phyloP scores from a whole-genome alignment of 2,113 vertebrate genomes.

The Atlantisia rogersi region DNA sequence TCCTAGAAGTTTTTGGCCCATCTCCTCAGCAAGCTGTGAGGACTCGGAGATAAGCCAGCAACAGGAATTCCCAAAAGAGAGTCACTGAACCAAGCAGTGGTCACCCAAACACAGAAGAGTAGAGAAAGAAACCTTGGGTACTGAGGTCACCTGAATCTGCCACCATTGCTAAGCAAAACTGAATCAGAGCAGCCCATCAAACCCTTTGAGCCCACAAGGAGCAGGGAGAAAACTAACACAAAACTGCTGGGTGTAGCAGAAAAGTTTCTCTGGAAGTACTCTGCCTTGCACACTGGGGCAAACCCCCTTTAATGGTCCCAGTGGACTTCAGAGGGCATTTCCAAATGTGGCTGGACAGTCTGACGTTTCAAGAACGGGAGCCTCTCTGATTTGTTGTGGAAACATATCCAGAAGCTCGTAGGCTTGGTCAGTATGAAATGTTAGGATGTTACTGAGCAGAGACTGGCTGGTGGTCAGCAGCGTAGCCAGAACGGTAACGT shows the following conservation, averaged over 20 bases:
- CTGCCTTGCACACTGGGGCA: background rate
- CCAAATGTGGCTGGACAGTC: background rate
- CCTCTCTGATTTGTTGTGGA: background rate
- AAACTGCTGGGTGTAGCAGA: background rate
- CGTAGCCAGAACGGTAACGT: background rate
- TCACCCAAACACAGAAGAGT: background rate
- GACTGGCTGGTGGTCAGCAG: background rate
- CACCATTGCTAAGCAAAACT: background rate
- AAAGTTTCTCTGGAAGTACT: background rate
- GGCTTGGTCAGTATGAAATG: background rate
- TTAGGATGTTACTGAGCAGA: background rate
- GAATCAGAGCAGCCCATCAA: background rate
- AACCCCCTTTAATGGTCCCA: background rate
- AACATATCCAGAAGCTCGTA: background rate
- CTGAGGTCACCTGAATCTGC: background rate
- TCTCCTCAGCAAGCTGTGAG: background rate
- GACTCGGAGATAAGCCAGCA: background rate
- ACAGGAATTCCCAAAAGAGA: background rate
- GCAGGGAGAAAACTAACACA: rapidly evolving
- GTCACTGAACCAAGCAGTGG: background rate
- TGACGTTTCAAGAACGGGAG: rapidly evolving
- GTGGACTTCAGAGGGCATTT: background rate
- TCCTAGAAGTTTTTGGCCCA: background rate
- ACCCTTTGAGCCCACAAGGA: background rate
- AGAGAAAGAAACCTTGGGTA: background rate